Percentiles rank a stretch among this genome's conserved stretches.
These are phyloP conservation scores for Amblyteles armatorius DNA, from an alignment of 2,888 invertebrate genomes.

Conservation along the genomic window DNA sequence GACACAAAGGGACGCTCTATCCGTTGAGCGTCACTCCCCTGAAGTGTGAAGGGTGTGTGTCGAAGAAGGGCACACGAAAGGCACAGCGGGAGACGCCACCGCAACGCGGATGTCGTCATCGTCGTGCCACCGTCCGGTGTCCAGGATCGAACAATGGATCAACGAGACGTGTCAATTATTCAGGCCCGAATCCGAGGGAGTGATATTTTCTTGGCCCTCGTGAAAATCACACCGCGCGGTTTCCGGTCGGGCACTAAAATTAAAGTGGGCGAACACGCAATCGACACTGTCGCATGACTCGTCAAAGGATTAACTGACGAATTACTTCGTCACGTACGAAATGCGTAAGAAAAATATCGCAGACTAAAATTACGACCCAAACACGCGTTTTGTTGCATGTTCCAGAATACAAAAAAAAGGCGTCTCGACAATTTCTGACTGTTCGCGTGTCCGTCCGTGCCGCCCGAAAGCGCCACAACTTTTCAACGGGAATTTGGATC, in stretches of 20 bases:
- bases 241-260: not conserved
- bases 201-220: constrained; percentile 13
- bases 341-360: not conserved
- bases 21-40: constrained; percentile 19
- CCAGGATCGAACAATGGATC: constrained; percentile 30
- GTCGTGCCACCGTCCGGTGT: constrained; percentile 14
- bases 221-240: constrained; percentile 22
- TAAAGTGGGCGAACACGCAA: not conserved
- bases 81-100: constrained; percentile 43
- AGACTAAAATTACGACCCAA: not conserved
- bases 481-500: too few species aligned
- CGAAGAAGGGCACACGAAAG: constrained; percentile 18
- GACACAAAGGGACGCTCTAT: constrained; percentile 6
- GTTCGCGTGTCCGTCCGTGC: not conserved
- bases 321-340: not conserved
- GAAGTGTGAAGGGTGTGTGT: constrained; percentile 8
- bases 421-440: too few species aligned
- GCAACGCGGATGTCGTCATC: constrained; percentile 26
- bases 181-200: constrained; percentile 54
- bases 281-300: not conserved
- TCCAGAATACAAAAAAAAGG: too few species aligned
- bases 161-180: constrained; percentile 75
- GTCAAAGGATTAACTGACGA: not conserved
- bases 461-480: too few species aligned
- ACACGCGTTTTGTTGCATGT: too few species aligned